These are phyloP conservation scores for Drosophila pandora DNA, from an alignment of 1,140 invertebrate genomes.

Conservation along the genomic window DNA sequence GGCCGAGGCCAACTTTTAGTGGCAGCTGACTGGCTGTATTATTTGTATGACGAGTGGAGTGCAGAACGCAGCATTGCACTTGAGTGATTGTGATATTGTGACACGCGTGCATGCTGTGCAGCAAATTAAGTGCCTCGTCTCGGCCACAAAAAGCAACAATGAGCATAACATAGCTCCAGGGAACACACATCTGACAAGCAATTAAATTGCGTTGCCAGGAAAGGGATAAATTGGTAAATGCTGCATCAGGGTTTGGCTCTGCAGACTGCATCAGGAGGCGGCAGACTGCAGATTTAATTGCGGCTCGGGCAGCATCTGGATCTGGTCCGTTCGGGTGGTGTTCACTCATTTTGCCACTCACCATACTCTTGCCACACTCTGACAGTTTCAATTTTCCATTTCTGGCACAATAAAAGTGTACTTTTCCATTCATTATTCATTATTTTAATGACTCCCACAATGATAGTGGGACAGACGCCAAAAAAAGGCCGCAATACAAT, in stretches of 20 bases:
- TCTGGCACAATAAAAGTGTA: conserved; percentile 50
- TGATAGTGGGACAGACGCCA: conserved; percentile 18
- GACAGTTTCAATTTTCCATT: conserved; percentile 61
- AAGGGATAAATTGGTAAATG: conserved; percentile 63
- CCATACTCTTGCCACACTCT: background rate
- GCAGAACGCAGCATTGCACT: conserved; percentile 52
- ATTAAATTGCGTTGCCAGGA: conserved; percentile 67
- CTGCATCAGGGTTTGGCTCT: background rate
- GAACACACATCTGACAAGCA: conserved; percentile 61
- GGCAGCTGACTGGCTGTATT: conserved; percentile 8
- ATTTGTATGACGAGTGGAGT: conserved; percentile 19
- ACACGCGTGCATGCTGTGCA: conserved; percentile 71
- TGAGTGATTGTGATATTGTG: conserved; percentile 69
- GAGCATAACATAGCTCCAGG: conserved; percentile 23
- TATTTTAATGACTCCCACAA: conserved; percentile 59
- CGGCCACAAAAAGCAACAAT: conserved; percentile 56
- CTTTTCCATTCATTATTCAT: conserved; percentile 74
- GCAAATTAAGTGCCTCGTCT: conserved; percentile 67
- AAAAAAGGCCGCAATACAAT: conserved; percentile 7
- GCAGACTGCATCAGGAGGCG: background rate
- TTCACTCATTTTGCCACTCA: conserved; percentile 19
- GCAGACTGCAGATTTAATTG: conserved; percentile 51
- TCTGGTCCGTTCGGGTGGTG: conserved; percentile 20
- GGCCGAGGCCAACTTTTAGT: conserved; percentile 51
- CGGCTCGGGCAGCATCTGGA: conserved; percentile 47